Percentiles rank a stretch among this genome's conserved stretches.
Evolutionary conservation across 2,888 invertebrate species (phyloP).

Genomic region (Psylliodes chrysocephalus): DNA sequence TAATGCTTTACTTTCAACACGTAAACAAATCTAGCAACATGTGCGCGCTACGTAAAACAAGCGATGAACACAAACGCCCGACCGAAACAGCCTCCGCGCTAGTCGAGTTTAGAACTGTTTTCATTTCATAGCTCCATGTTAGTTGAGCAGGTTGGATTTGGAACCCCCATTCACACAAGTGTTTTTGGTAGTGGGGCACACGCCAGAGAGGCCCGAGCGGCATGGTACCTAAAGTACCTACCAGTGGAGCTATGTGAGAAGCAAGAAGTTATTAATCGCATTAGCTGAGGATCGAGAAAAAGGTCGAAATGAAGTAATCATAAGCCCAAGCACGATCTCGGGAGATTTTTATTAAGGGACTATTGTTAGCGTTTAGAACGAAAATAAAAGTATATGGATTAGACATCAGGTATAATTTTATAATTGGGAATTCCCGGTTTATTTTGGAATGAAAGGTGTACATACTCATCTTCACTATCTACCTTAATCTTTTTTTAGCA

Average conservation of each 20-base stretch:
- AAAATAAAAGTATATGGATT: neutral
- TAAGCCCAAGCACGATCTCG: slow-evolving; percentile 1
- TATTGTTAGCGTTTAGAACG: neutral
- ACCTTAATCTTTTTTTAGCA: too few species aligned
- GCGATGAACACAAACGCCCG: neutral
- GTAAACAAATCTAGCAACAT: slow-evolving; percentile 21
- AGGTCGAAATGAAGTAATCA: slow-evolving; percentile 10
- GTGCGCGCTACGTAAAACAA: slow-evolving; percentile 6
- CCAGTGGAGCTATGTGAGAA: slow-evolving; percentile 5
- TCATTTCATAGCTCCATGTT: slow-evolving; percentile 26
- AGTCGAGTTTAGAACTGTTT: slow-evolving; percentile 22
- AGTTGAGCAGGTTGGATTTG: neutral
- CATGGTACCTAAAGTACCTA: slow-evolving; percentile 31
- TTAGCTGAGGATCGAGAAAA: slow-evolving; percentile 10
- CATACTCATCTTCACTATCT: too few species aligned
- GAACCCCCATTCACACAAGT: slow-evolving; percentile 26
- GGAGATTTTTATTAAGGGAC: neutral
- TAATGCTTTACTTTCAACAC: slow-evolving; percentile 5
- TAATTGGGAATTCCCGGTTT: slow-evolving; percentile 1
- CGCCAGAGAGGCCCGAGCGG: slow-evolving; percentile 38
- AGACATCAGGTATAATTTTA: slow-evolving; percentile 7
- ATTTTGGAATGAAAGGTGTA: neutral
- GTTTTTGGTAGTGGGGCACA: slow-evolving; percentile 41
- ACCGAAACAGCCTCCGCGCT: neutral
- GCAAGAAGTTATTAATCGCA: slow-evolving; percentile 30